Conservation (phyloP, 2,888 invertebrate species). For the Drosophila greeni region DNA sequence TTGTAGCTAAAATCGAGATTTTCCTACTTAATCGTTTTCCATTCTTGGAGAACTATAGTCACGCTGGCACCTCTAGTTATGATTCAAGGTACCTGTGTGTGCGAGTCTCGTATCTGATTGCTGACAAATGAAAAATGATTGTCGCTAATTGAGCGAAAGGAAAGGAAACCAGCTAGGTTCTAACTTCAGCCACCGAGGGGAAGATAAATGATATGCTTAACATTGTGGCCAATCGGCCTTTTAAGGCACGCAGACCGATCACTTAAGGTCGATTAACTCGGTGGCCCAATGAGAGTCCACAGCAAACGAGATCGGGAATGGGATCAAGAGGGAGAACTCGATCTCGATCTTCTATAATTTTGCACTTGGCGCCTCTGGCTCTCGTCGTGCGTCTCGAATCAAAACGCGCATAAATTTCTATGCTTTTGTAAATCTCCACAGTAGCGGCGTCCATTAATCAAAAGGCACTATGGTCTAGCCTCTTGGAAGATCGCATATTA, state of each 20-base stretch:
- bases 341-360: conserved; percentile 35
- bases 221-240: conserved; percentile 45
- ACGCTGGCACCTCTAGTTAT: neutral
- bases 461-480: conserved; percentile 47
- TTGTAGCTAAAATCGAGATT: neutral
- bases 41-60: neutral
- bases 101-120: conserved; percentile 18
- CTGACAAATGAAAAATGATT: conserved; percentile 55
- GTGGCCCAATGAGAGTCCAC: conserved; percentile 19
- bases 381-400: conserved; percentile 56
- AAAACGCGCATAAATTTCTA: conserved; percentile 60
- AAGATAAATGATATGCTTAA: conserved; percentile 64
- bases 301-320: conserved; percentile 14
- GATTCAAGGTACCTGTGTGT: conserved; percentile 5
- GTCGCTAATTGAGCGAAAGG: conserved; percentile 56
- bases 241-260: conserved; percentile 49
- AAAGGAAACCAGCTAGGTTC: conserved; percentile 33
- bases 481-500: conserved; percentile 50
- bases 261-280: conserved; percentile 60
- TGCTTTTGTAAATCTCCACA: conserved; percentile 46
- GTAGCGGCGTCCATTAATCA: conserved; percentile 70
- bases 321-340: conserved; percentile 15
- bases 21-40: neutral
- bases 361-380: conserved; percentile 36
- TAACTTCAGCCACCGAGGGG: conserved; percentile 37